Base-by-base conservation (phyloP, 2,888 invertebrate species). In the Fabriciana adippe region DNA sequence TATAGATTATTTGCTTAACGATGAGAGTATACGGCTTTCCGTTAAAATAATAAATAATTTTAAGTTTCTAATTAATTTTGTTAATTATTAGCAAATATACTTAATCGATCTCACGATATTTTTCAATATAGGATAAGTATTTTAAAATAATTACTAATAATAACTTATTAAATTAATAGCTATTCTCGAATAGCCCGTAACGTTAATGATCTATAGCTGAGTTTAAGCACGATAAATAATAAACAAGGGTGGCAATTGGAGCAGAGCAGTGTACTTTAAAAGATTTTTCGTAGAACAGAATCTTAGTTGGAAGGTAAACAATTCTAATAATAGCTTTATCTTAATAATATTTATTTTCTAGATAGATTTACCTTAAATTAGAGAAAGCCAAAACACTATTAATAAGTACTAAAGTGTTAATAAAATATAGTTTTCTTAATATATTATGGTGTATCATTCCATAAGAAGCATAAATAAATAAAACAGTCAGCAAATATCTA, bases 211-310 rank as follows among this genome's bases (percentile, higher is more conserved):
- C 45, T 21, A 4, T 21, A 21, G 45, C 57, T 45, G 21, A 21
- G 15, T 45, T 57, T 45, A 57, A 57, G 45, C 21, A 18, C 21
- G 45, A 57, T 45, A 57, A 57, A 21, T 57, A 21, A 57, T 47
- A 57, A 14, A 26, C 51, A 15, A 8, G 15, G 15, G 11, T 41
- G 45, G 53, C 21, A 41, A 41, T 53, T 41, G 53, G 16, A 41
- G 41, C 41, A 41, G 35, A 11, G 35, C 35, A 41, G 11, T 41
- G 62, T 57, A 47, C 47, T 57, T 57, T 15, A 21, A 26, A 47
- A 21, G n/a, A 21, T 47, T 57, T 57, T 47, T 57, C 47, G 15
- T 53, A 21, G 5, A 13, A 14, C 21, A 13, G 14, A 16, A 13
- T 53, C 8, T 51, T 11, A 14, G 26, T 14, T 21, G 14, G 14